Evolutionary conservation across 1,140 invertebrate genomes (phyloP).

Genomic region (Eciton burchellii): DNA sequence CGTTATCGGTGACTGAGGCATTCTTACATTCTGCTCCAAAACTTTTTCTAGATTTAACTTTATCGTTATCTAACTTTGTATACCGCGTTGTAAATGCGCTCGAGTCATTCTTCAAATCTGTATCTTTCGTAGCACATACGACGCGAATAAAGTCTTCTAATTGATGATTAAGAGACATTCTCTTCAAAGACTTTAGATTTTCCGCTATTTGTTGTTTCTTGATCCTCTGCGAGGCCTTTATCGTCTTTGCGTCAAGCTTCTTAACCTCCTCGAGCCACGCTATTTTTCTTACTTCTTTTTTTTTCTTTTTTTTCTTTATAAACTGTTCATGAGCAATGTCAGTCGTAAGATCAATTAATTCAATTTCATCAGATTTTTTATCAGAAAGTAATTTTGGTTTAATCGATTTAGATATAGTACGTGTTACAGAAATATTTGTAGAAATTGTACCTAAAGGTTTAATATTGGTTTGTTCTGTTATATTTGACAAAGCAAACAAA

Average conservation of each 20-base stretch:
- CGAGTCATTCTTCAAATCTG: constrained; percentile 28
- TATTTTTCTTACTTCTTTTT: constrained; percentile 69
- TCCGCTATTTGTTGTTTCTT: constrained; percentile 32
- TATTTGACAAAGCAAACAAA: constrained; percentile 58
- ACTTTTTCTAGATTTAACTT: constrained; percentile 24
- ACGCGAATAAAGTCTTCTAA: constrained; percentile 44
- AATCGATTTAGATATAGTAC: constrained; percentile 52
- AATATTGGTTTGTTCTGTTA: constrained; percentile 53
- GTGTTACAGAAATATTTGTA: constrained; percentile 64
- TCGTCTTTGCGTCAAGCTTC: constrained; percentile 57
- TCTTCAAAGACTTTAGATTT: constrained; percentile 15
- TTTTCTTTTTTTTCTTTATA: constrained; percentile 75
- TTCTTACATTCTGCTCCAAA: constrained; percentile 3
- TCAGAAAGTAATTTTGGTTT: constrained; percentile 60
- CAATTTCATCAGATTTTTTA: constrained; percentile 75
- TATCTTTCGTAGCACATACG: constrained; percentile 7
- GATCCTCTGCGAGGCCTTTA: constrained; percentile 60
- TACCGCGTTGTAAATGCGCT: background rate
- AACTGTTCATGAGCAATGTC: constrained; percentile 72
- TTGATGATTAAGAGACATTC: constrained; percentile 21
- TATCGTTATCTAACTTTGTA: constrained; percentile 21
- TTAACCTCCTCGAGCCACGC: constrained; percentile 78
- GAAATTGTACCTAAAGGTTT: constrained; percentile 68
- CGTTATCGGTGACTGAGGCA: constrained; percentile 1
- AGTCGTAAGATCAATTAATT: constrained; percentile 81